Evolutionary conservation across 2,113 vertebrate species (phyloP), one percentile per base, ranked within the genome.

Genomic region (Pandion haliaetus): DNA sequence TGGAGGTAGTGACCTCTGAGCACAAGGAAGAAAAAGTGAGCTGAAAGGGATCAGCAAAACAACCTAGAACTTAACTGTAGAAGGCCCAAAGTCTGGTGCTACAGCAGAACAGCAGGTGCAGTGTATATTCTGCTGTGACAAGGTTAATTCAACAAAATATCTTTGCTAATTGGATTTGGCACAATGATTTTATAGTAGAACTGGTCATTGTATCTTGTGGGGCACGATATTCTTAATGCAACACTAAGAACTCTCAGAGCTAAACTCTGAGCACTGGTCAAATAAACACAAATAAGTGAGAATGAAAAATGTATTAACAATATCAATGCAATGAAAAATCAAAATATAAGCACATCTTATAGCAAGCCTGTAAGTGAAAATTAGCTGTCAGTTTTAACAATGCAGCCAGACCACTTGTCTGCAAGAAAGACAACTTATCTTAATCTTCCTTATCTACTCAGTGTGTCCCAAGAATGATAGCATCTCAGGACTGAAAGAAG

Each of bases 121-220:
- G 77, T 61, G 61, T 52, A 50, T 81, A 66, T 67, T 82, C 83
- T 79, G 32, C 89, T 10, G 13, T 87, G 86, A 93, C 91, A 86
- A 91, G 84, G 94, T 94, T 96, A 94, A 96, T 95, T 96, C 52
- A 89, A 95, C 57, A 96, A 94, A 95, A 94, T 94, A 82, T 91
- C 89, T 87, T 86, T 89, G 86, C 70, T 97, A 96, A 96, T 93
- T 97, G 70, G 77, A 93, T 95, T 96, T 97, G 94, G 89, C 89
- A 76, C 14, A 3, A 84, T 61, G 83, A 89, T 87, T 89, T 93
- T 95, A 20, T 70, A 83, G 31, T 70, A 70, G 80, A 88, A 86
- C 21, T 0, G 8, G 32, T 42, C 67, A 70, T 55, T 44, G 50
- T 78, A 38, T 89, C 72, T 89, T 94, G 38, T 26, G 21, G 47